Conservation (phyloP, 2,888 invertebrate species). For the Apantesis nais region DNA sequence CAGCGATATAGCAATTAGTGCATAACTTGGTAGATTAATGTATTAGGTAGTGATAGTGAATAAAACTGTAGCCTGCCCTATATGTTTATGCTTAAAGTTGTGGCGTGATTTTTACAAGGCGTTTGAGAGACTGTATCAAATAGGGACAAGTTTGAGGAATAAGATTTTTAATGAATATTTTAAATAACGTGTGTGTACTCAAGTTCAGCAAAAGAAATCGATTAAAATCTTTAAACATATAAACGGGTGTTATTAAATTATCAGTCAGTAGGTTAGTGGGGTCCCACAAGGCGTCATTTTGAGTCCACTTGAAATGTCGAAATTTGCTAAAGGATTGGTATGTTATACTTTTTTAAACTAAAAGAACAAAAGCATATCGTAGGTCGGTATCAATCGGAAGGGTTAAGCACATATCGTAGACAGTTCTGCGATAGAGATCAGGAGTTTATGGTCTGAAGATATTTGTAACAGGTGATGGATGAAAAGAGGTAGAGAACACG, state of each 20-base stretch:
- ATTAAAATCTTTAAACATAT: neutral
- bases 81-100: constrained; percentile 45
- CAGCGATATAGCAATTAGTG: constrained; percentile 67
- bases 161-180: neutral
- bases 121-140: constrained; percentile 9
- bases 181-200: neutral
- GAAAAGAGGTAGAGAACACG: constrained; percentile 25
- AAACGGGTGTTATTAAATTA: neutral
- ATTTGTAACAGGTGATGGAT: neutral
- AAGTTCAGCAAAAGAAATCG: neutral
- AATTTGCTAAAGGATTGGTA: neutral
- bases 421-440: constrained; percentile 17
- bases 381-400: constrained; percentile 16
- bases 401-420: constrained; percentile 21
- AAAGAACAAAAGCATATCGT: constrained; percentile 25
- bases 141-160: neutral
- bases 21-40: constrained; percentile 50
- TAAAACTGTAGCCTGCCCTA: constrained; percentile 41
- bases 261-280: neutral
- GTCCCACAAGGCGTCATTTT: neutral
- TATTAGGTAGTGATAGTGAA: constrained; percentile 37
- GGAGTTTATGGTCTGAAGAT: constrained; percentile 6
- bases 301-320: neutral
- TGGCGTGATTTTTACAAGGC: constrained; percentile 39
- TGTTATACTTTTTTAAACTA: neutral